Conservation (phyloP, 2,113 vertebrate species). For the Hemibagrus wyckioides region DNA sequence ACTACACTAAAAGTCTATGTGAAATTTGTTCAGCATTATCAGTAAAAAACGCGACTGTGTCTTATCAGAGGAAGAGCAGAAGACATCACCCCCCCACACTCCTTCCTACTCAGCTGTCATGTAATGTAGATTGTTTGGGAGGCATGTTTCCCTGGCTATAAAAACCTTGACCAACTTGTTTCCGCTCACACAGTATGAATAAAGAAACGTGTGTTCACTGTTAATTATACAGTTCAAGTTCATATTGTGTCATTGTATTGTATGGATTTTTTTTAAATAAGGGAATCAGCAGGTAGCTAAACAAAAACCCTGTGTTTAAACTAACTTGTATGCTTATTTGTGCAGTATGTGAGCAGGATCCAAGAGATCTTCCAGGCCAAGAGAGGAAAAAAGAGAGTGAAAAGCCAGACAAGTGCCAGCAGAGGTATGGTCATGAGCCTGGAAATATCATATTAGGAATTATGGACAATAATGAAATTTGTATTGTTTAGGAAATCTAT, state of each 20-base stretch:
- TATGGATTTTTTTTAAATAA: not conserved
- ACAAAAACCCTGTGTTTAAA: not conserved
- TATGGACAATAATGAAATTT: not conserved
- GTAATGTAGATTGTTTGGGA: slow-evolving; percentile 3
- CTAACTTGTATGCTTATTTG: slow-evolving; percentile 37
- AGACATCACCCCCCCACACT: not conserved
- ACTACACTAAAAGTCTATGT: not conserved
- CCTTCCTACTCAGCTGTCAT: slow-evolving; percentile 25
- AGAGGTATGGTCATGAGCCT: slow-evolving; percentile 75
- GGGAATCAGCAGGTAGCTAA: not conserved
- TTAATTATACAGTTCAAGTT: slow-evolving; percentile 14
- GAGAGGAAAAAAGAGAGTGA: slow-evolving; percentile 88
- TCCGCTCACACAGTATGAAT: not conserved
- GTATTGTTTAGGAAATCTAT: not conserved
- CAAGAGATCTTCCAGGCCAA: slow-evolving; percentile 93
- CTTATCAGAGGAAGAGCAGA: slow-evolving; percentile 41
- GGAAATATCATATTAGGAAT: not conserved
- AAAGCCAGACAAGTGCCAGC: slow-evolving; percentile 72
- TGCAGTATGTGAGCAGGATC: slow-evolving; percentile 88
- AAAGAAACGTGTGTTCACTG: not conserved
- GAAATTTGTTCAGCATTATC: not conserved
- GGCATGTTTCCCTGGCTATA: not conserved
- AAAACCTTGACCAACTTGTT: slow-evolving; percentile 42
- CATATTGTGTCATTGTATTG: not conserved
- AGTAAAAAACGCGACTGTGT: slow-evolving; percentile 1